Base-by-base conservation (phyloP, 2,113 vertebrate species). In the Tenebrosternarchus preto region DNA sequence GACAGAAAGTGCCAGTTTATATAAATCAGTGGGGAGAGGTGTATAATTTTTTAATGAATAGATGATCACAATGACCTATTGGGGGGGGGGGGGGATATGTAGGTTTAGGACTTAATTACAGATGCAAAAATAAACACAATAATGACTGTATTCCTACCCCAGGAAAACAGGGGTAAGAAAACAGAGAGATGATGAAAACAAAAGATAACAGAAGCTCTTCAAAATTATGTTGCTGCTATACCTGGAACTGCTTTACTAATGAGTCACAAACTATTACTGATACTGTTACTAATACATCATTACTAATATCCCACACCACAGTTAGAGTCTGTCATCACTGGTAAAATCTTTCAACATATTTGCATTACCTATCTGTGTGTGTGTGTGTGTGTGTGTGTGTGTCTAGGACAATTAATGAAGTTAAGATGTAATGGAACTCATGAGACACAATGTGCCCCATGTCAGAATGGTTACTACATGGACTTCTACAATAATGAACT, bases 221-320 rank as follows among this genome's bases (percentile, higher is more conserved):
- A 80, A 80, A 75, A 80, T 59, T 20, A 57, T 75, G 68, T 43
- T 71, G 39, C 1, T 33, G 22, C 25, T 8, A 5, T 80, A 59
- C 68, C 78, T 53, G 69, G 73, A 80, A 80, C 50, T 57, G 50
- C 43, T 2, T n/a, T 64, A 27, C 59, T 20, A 57, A 64, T 31
- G 61, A 29, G 61, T 64, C 27, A 64, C 25, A 16, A 12, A 29
- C 64, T 39, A 68, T 36, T 68, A 36, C 64, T 68, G 33, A 68
- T 55, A 55, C n/a, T n/a, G 25, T 73, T 24, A 59, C 43, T 72
- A 57, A 73, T 57, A 72, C 69, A 53, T 80, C 59, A 64, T 73
- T 53, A 36, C 19, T 33, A 72, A 78, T 72, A 22, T 57, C 59
- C 29, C 19, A 73, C 70, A 59, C 19, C 39, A 59, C 20, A 72